Evolutionary conservation across 2,888 invertebrate species (phyloP), one percentile per base, ranked within the genome.

Genomic region (Cryptocheilus praepositus): DNA sequence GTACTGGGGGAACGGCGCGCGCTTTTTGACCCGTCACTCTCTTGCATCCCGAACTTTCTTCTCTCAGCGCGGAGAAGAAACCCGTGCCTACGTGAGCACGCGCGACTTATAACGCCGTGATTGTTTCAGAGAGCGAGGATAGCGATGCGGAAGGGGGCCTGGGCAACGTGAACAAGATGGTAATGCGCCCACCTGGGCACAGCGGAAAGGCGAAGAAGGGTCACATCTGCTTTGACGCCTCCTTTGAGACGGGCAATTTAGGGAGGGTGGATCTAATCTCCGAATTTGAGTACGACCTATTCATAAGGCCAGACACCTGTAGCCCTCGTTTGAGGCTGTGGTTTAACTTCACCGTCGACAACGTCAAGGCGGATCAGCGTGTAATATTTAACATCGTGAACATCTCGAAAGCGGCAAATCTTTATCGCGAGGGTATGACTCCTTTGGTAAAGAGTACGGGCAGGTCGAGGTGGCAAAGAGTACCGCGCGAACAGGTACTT

Each of bases 331-430:
- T 95, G 73, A 91, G 99, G 57, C 94, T 98, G 80, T 99, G 98
- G 99, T 99, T 98, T 89, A 98, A 99, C 90, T 99, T 99, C 86
- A 97, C 98, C 0, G 98, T 99, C 45, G 98, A 98, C 88, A 99
- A 99, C 88, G 96, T 96, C 0, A 95, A 94, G 81, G 92, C 94
- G 70, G 97, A 98, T 88, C 98, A 98, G 92, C 92, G 97, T 76
- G 98, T 98, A 2, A 94, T 99, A 81, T 98, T 99, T 89, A 98
- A 98, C 89, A 93, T 99, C 67, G 97, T 99, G 0, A 99, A 99
- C 90, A 94, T 99, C 74, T 97, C 97, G 79, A 98, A 98, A 89
- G 94, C 93, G 73, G 93, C 95, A 74, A 98, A 96, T 81, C 90
- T 98, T 55, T 98, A 95, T 86, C 94, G 95, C 76, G 93, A 93